Conservation (phyloP, 2,888 invertebrate genomes). For the Drosophila maculinotata region DNA sequence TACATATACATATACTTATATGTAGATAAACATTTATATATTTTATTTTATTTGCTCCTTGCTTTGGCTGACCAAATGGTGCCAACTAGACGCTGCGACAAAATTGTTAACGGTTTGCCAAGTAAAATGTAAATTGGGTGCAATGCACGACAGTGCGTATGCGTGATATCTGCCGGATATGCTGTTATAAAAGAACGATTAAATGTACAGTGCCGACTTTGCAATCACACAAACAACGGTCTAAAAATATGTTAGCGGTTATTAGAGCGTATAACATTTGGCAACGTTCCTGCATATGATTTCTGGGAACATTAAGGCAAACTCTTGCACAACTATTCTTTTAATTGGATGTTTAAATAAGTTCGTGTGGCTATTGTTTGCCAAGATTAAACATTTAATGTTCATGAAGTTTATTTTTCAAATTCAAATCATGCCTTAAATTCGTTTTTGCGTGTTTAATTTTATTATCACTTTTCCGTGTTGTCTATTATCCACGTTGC, state of each 20-base stretch:
- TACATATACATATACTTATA: conserved; percentile 14
- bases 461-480: no score
- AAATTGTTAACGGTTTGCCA: conserved; percentile 67
- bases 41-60: conserved; percentile 12
- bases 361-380: not conserved
- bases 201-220: conserved; percentile 2
- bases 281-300: conserved; percentile 1
- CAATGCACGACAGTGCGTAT: conserved; percentile 62
- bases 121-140: conserved; percentile 64
- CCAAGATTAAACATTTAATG: no score
- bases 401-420: no score
- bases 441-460: no score
- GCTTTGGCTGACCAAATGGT: conserved; percentile 70
- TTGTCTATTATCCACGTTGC: not conserved
- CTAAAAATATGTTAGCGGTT: not conserved
- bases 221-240: no score
- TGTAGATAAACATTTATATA: no score
- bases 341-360: not conserved
- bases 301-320: not conserved
- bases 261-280: conserved; percentile 18
- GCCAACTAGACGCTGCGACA: conserved; percentile 73
- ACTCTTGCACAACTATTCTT: no score
- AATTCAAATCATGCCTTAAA: no score
- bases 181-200: conserved; percentile 7
- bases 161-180: conserved; percentile 50